A percentile compares a stretch with the other conserved stretches of the same genome.
These are phyloP conservation scores for Tachysurus fulvidraco DNA, from an alignment of 2,113 vertebrate species.

Conservation along the genomic window DNA sequence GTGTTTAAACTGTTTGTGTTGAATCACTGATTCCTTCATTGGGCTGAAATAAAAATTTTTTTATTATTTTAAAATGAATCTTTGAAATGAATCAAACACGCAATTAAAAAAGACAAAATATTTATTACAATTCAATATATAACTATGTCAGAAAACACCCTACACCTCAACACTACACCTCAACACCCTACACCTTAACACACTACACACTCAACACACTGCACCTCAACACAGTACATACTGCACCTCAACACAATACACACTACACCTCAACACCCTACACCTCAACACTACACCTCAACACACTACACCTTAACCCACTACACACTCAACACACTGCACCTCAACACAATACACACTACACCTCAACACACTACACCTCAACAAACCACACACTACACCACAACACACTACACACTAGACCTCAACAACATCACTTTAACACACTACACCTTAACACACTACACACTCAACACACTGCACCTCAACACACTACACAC, in stretches of 20 bases:
- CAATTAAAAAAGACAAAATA: too few species aligned
- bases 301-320: not conserved
- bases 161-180: too few species aligned
- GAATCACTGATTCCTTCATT: not conserved
- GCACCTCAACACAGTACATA: not conserved
- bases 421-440: too few species aligned
- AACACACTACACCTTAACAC: not conserved
- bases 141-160: too few species aligned
- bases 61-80: too few species aligned
- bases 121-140: too few species aligned
- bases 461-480: not conserved
- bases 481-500: not conserved
- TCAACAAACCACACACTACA: not conserved
- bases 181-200: too few species aligned
- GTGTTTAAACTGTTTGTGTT: not conserved
- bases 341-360: not conserved
- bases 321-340: not conserved
- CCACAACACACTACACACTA: too few species aligned
- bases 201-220: not conserved
- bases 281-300: rapidly evolving
- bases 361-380: not conserved
- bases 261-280: not conserved
- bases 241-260: not conserved
- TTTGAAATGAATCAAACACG: too few species aligned
- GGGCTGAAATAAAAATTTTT: not conserved